These are phyloP conservation scores for Lepidocyrtoides sp. DNA, from an alignment of 2,888 invertebrate species.

Conservation along the genomic window DNA sequence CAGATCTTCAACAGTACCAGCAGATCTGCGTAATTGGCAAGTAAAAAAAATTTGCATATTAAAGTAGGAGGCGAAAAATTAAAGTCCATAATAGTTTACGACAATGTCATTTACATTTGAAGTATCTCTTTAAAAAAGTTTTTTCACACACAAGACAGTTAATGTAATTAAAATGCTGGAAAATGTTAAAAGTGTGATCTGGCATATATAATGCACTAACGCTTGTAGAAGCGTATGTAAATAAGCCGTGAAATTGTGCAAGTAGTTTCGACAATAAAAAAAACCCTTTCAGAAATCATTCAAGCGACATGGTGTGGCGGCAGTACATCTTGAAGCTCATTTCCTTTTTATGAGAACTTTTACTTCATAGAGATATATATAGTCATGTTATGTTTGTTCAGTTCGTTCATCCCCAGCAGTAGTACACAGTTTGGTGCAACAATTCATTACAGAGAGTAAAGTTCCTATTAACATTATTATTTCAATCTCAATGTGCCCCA, in stretches of 20 bases:
- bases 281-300: constrained; percentile 16
- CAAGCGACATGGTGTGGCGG: background rate
- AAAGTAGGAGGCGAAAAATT: constrained; percentile 40
- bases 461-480: background rate
- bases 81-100: constrained; percentile 8
- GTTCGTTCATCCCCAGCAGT: no score
- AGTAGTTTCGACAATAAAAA: background rate
- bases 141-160: background rate
- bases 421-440: background rate
- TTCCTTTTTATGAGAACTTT: no score
- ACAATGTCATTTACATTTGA: constrained; percentile 46
- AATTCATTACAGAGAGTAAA: background rate
- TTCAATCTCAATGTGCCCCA: background rate
- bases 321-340: no score
- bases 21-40: constrained; percentile 84
- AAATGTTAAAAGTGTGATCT: background rate
- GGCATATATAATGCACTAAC: background rate
- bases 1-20: constrained; percentile 86
- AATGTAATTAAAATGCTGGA: constrained; percentile 30
- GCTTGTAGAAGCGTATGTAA: background rate
- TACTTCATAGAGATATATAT: no score
- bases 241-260: constrained; percentile 24
- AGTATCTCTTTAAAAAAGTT: constrained; percentile 33
- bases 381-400: no score
- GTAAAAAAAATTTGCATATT: constrained; percentile 69